Base-by-base conservation (phyloP, 64 coral and sea anemone genomes). In the Pocillopora damicornis region DNA sequence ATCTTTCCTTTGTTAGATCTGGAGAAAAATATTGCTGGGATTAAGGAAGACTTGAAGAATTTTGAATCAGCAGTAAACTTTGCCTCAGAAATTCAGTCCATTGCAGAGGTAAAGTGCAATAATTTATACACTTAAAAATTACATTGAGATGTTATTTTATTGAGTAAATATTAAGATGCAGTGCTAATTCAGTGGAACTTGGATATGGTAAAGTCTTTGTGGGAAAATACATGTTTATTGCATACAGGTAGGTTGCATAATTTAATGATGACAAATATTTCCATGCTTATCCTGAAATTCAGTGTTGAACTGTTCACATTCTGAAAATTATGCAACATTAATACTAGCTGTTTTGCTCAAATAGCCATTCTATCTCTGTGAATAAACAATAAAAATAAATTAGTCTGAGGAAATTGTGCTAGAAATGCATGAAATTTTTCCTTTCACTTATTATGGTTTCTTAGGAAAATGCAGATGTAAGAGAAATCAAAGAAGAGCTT, bases 401-500 rank as follows among this genome's bases (percentile, higher is more conserved):
- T 67, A 20, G 1, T 20, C 16, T 67, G 64, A 67, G 64, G 15
- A 22, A 67, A 7, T 7, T 67, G 4, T 20, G 22, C 64, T 18
- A 16, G 13, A 15, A 1, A 15, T 59, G 58, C 17, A 8, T 26
- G 1, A n/a, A 60, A 59, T 13, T 80, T 67, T 38, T 15, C 12
- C 3, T 63, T 35, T 1, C 15, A 22, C 13, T 42, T 58, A 74
- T 88, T 75, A 11, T 81, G 22, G 16, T 57, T 30, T 78, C 51
- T 14, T 37, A 94, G 96, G 87, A 58, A 83, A 61, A 94, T 60
- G 79, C 76, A 75, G 88, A 90, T 61, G 58, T 92, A 25, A 80
- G 88, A 66, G 96, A 98, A 89, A 98, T 98, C 51, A 98, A 95
- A 60, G 96, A 98, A 90, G 92, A 95, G 92, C 68, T 98, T 37